phyloP scores from a whole-genome alignment of 2,113 vertebrate genomes.

The Poicephalus meyeri region DNA sequence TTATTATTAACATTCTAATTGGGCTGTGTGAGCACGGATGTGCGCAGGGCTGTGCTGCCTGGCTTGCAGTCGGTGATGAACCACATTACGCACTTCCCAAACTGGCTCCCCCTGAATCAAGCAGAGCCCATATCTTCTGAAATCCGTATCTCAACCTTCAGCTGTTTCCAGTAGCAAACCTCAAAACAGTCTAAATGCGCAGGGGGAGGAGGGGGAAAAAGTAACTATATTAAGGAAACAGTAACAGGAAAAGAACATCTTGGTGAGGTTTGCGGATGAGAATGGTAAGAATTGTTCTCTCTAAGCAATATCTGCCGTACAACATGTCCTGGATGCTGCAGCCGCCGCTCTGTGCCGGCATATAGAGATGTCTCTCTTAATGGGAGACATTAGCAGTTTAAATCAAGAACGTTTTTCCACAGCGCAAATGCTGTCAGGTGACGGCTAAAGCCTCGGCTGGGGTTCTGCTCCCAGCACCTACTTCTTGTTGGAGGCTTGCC shows the following conservation, averaged over 20 bases:
- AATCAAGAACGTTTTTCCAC: not conserved
- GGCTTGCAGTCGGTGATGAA: not conserved
- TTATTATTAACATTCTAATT: constrained; percentile 68
- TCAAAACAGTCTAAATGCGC: not conserved
- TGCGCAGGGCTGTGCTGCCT: not conserved
- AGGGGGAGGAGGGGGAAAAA: not conserved
- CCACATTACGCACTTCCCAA: not conserved
- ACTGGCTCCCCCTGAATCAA: not conserved
- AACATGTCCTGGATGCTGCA: not conserved
- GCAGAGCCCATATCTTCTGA: not conserved
- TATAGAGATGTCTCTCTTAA: not conserved
- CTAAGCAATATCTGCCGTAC: not conserved
- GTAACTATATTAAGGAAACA: not conserved
- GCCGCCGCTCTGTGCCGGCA: not conserved
- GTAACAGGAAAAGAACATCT: constrained; percentile 8
- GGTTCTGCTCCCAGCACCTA: not conserved
- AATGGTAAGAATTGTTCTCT: not conserved
- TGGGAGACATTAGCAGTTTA: not conserved
- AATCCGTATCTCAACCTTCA: not conserved
- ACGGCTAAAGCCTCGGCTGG: not conserved
- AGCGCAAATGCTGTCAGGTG: not conserved
- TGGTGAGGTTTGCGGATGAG: constrained; percentile 45
- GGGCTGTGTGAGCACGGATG: not conserved
- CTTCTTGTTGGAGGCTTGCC: constrained; percentile 47
- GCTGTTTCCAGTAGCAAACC: not conserved